phyloP scores from a whole-genome alignment of 2,113 vertebrate genomes.

The Nycticebus coucang region DNA sequence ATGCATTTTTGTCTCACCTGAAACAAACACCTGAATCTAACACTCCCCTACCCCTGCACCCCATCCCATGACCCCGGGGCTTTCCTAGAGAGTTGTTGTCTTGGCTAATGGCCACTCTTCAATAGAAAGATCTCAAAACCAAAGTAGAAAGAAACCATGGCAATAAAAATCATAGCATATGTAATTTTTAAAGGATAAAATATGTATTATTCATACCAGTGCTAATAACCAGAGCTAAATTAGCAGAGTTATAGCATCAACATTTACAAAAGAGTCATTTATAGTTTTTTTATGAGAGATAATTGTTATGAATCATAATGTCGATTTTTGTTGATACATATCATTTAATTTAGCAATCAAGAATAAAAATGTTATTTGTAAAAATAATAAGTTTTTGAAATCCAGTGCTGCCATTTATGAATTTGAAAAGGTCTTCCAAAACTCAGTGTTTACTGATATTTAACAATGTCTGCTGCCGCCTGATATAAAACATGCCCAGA shows the following conservation, averaged over 20 bases:
- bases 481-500: constrained; percentile 61
- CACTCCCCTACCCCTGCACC: neutral
- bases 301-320: neutral
- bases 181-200: neutral
- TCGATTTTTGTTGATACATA: neutral
- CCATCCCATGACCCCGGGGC: too few species aligned
- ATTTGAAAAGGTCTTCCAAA: neutral
- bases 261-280: neutral
- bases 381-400: neutral
- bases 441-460: constrained; percentile 54
- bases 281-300: neutral
- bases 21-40: neutral
- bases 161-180: neutral
- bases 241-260: neutral
- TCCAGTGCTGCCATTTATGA: neutral
- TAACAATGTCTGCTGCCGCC: constrained; percentile 69
- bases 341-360: neutral
- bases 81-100: neutral
- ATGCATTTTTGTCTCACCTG: neutral
- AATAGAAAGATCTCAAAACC: neutral
- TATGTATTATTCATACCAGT: too few species aligned
- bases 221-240: neutral
- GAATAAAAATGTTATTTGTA: neutral
- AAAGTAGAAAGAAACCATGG: neutral
- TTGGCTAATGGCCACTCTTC: neutral